These are phyloP conservation scores for Rhagonycha lutea DNA, from an alignment of 2,888 invertebrate species.

Conservation along the genomic window DNA sequence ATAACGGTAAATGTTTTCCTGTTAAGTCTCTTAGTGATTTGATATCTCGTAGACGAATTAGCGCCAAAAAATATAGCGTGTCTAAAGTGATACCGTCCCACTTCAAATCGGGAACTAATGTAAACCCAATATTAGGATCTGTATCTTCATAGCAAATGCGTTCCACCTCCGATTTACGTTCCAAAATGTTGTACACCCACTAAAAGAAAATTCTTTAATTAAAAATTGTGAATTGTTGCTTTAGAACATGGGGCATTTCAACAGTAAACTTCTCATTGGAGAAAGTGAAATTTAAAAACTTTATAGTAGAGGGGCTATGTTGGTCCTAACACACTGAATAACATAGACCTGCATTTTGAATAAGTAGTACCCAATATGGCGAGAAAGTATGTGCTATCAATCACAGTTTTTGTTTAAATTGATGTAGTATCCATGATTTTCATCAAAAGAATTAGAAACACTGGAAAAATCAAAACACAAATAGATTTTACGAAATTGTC, in stretches of 20 bases:
- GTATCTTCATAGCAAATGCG: slow-evolving; percentile 82
- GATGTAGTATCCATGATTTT: too few species aligned
- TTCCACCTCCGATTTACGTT: slow-evolving; percentile 88
- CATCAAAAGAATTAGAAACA: too few species aligned
- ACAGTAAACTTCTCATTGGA: too few species aligned
- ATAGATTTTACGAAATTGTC: not conserved
- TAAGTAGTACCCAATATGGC: too few species aligned
- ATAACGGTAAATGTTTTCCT: slow-evolving; percentile 74
- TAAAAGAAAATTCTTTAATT: slow-evolving; percentile 54
- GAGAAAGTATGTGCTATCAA: too few species aligned
- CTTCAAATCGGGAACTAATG: slow-evolving; percentile 92
- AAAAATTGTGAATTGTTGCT: not conserved
- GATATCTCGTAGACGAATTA: slow-evolving; percentile 73
- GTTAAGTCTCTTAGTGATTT: slow-evolving; percentile 86
- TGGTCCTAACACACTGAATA: too few species aligned
- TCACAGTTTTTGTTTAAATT: too few species aligned
- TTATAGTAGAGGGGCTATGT: too few species aligned
- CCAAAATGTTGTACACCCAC: slow-evolving; percentile 97
- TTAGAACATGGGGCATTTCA: too few species aligned
- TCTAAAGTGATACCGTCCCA: slow-evolving; percentile 85
- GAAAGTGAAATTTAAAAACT: too few species aligned
- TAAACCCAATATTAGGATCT: slow-evolving; percentile 79
- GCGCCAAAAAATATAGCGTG: slow-evolving; percentile 83
- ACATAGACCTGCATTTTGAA: too few species aligned
- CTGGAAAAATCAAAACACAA: not conserved